Evolutionary conservation across 2,113 vertebrate genomes (phyloP), one percentile per base, ranked within the genome.

Genomic region (Macrotus californicus): DNA sequence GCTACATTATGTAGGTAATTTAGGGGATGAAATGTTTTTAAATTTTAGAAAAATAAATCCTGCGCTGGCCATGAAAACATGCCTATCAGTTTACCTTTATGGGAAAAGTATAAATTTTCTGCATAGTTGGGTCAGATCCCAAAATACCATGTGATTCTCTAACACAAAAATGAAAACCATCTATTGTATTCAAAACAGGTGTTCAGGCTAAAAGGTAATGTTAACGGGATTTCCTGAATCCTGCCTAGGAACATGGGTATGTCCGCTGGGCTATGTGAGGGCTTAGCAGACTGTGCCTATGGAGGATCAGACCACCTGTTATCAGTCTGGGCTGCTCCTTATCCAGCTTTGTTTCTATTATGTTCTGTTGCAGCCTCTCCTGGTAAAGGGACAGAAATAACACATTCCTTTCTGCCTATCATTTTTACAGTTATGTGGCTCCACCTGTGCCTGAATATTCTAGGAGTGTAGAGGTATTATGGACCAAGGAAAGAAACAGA

Each of bases 401-500:
- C 90, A 54, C 73, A 54, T 69, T 67, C 73, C 96, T 97, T 97
- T 92, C 91, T 93, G 94, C 87, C 95, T 80, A 84, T 97, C 93
- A 89, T 89, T 97, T 92, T 96, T 95, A 72, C 86, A 89, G 70
- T 92, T 92, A 94, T 95, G 91, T 97, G 90, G 90, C 96, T 98
- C 56, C 90, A 86, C 96, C 75, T 96, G 89, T 93, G 92, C 82
- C 94, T 96, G 95, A 96, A 59, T 83, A 52, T 94, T 36, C 92
- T 96, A 94, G 98, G 97, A 98, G 97, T 97, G 98, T 98, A 97
- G 94, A 93, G 97, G 97, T 97, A 97, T 96, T 97, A 95, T 96
- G 92, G 96, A 97, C 88, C 94, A 97, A 94, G 95, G 88, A 96
- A 97, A 98, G 97, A 98, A 69, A 97, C 93, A 97, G 97, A 96